Evolutionary conservation across 2,113 vertebrate genomes (phyloP).

Genomic region (Todiramphus saurophagus): DNA sequence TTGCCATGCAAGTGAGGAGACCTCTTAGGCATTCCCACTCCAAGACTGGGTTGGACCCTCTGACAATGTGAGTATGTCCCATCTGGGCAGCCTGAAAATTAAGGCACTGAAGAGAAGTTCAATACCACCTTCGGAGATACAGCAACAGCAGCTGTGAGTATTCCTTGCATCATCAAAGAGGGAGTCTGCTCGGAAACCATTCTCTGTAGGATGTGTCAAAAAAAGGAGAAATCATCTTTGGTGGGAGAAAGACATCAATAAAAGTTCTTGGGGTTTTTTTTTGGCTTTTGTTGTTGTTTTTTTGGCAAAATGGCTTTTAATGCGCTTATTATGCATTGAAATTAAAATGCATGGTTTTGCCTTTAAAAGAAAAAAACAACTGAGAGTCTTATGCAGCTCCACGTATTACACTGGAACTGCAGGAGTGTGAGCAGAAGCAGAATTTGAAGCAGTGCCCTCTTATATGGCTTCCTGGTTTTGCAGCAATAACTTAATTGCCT

Average conservation of each 20-base stretch:
- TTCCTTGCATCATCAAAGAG: neutral
- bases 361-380: neutral
- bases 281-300: neutral
- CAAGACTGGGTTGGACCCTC: fast-evolving
- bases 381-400: neutral
- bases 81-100: neutral
- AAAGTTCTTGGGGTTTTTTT: neutral
- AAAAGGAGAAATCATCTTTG: neutral
- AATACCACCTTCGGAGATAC: neutral
- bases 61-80: neutral
- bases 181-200: neutral
- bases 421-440: neutral
- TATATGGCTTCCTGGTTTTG: neutral
- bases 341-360: neutral
- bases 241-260: neutral
- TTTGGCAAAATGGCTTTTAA: neutral
- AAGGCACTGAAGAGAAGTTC: neutral
- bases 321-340: neutral
- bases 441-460: neutral
- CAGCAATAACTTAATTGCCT: neutral
- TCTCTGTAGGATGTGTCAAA: neutral
- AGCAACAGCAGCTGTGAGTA: neutral
- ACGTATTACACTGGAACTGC: neutral
- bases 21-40: neutral
- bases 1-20: neutral